These are phyloP conservation scores for Ditylenchus dipsaci DNA, from an alignment of 1,140 invertebrate species.

Conservation along the genomic window DNA sequence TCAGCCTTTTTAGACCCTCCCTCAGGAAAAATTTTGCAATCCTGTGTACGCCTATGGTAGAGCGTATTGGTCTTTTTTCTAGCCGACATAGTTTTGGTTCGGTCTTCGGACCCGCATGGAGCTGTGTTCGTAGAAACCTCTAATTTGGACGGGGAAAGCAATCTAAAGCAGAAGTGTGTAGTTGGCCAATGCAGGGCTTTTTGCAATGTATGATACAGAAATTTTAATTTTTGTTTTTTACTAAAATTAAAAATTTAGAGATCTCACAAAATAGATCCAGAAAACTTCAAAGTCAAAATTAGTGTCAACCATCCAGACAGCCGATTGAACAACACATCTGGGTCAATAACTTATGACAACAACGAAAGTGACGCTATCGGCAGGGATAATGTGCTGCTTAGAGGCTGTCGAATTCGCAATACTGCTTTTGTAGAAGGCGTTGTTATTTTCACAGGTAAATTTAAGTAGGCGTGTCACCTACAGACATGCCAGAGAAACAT, in stretches of 20 bases:
- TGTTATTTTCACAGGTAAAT: constrained; percentile 89
- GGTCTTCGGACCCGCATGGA: constrained; percentile 64
- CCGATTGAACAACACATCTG: constrained; percentile 89
- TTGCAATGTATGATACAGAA: constrained; percentile 4
- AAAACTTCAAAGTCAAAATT: constrained; percentile 65
- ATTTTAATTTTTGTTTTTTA: constrained; percentile 62
- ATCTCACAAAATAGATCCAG: background rate
- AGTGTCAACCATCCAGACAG: constrained; percentile 88
- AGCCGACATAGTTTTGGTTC: constrained; percentile 83
- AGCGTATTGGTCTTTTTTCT: background rate
- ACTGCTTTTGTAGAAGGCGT: constrained; percentile 88
- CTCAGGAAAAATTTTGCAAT: no score
- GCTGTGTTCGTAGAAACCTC: constrained; percentile 62
- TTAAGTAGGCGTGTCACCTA: no score
- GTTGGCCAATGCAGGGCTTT: constrained; percentile 67
- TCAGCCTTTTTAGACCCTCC: no score
- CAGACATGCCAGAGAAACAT: constrained; percentile 5
- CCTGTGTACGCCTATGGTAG: no score
- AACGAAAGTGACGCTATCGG: constrained; percentile 63
- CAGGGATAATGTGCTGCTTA: constrained; percentile 78
- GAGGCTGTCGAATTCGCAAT: constrained; percentile 90
- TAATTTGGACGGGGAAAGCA: constrained; percentile 63
- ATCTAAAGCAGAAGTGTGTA: constrained; percentile 65
- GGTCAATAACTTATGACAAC: constrained; percentile 77
- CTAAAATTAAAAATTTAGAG: constrained; percentile 48